Evolutionary conservation across 2,888 invertebrate species (phyloP), one percentile per base, ranked within the genome.

Genomic region (Megaustenia siamemsis): DNA sequence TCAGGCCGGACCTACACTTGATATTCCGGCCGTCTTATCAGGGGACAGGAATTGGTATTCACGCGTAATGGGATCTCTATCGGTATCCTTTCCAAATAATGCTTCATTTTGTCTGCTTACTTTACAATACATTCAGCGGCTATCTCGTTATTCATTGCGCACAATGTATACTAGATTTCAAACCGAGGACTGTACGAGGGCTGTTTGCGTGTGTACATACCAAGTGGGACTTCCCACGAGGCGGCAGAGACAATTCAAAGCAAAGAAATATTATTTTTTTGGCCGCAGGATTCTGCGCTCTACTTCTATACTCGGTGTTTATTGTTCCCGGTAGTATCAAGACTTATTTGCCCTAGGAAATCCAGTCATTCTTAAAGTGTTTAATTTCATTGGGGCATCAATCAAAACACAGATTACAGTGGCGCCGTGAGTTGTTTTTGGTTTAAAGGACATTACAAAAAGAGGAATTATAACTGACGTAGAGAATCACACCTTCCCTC

Each of bases 201-300:
- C 1, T 49, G 73, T 49, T 73, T 45, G 32, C 49, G 49, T 49
- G 77, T 40, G 60, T 56, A n/a, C 40, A 32, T 28, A 73, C n/a
- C 3, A n/a, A 40, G 5, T n/a, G 56, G 24, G 56, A 40, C 60
- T 60, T 77, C 77, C 60, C 56, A 60, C 24, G 35, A 56, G 56
- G 56, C 32, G 0, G 76, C 4, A 1, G 2, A 66, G 38, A 63
- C 32, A 63, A 43, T 66, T n/a, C 45, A 79, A 66, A 49, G 79
- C 45, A 63, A 79, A 79, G 79, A 79, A 79, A 79, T 79, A 66
- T 79, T 79, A 79, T 79, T 79, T 79, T 79, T 79, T 56, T n/a
- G n/a, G 28, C 56, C 32, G n/a, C 28, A 49, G 73, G 45, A 45
- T 49, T 73, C 53, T 5, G 28, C 56, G 45, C 21, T 38, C 1